A percentile compares a stretch with the other conserved stretches of the same genome.
These are phyloP conservation scores for Sebastes goodei DNA, from an alignment of 2,797 vertebrate species.

Conservation along the genomic window DNA sequence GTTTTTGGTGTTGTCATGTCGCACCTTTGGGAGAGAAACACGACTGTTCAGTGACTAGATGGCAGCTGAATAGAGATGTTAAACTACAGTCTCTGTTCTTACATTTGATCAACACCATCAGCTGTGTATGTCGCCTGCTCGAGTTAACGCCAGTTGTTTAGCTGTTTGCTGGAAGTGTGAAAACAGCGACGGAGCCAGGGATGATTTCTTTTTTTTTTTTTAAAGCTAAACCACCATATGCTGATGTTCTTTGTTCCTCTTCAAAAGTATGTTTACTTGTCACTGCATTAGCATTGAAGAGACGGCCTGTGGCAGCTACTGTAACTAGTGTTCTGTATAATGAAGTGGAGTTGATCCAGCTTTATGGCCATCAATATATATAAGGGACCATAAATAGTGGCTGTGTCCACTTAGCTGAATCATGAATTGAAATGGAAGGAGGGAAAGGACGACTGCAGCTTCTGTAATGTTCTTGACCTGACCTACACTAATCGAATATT, in stretches of 20 bases:
- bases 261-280: not conserved
- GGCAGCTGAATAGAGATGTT: conserved; percentile 33
- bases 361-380: conserved; percentile 45
- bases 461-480: conserved; percentile 41
- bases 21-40: conserved; percentile 40
- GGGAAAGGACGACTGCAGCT: conserved; percentile 4
- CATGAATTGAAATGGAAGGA: conserved; percentile 35
- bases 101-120: conserved; percentile 51
- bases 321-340: conserved; percentile 37
- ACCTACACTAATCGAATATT: conserved; percentile 35
- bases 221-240: conserved; percentile 26
- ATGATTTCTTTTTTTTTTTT: not conserved
- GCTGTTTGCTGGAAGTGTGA: conserved; percentile 12
- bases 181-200: not conserved
- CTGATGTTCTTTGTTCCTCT: conserved; percentile 10
- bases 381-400: conserved; percentile 46
- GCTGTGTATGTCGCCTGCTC: conserved; percentile 31
- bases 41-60: not conserved
- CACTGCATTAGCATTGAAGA: not conserved
- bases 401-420: conserved; percentile 44
- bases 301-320: not conserved
- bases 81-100: conserved; percentile 21
- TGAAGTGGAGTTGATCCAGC: conserved; percentile 46
- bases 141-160: conserved; percentile 5
- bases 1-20: conserved; percentile 34